Evolutionary conservation across 2,797 vertebrate species (phyloP).

Genomic region (Spinibarbus caldwelli): DNA sequence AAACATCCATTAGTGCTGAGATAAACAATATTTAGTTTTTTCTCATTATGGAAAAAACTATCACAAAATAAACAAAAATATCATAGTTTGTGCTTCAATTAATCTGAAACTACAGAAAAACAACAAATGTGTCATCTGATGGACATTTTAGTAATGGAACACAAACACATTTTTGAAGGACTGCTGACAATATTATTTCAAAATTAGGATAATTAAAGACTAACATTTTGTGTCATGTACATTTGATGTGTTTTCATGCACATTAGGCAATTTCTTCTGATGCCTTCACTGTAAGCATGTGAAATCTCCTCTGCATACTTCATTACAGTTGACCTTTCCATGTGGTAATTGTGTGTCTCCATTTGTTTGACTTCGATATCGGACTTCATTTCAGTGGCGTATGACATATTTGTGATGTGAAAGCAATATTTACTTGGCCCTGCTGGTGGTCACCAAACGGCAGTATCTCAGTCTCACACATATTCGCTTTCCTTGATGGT

Average conservation of each 20-base stretch:
- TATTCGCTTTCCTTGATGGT: neutral
- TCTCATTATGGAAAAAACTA: slow-evolving; percentile 14
- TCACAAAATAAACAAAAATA: neutral
- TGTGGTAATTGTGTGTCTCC: slow-evolving; percentile 8
- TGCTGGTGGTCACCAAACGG: slow-evolving; percentile 18
- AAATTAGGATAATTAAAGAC: neutral
- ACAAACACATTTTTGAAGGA: neutral
- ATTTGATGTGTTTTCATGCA: neutral
- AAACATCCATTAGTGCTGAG: slow-evolving; percentile 57
- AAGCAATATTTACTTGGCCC: slow-evolving; percentile 16
- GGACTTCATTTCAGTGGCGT: slow-evolving; percentile 12
- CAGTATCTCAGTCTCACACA: slow-evolving; percentile 9
- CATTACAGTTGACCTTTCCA: slow-evolving; percentile 39
- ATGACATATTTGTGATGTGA: slow-evolving; percentile 25
- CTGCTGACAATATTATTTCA: too few relatives aligned
- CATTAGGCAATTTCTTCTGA: neutral
- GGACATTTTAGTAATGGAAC: slow-evolving; percentile 1
- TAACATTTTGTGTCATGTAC: slow-evolving; percentile 1
- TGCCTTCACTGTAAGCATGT: slow-evolving; percentile 1
- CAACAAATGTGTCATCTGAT: neutral
- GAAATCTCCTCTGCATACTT: slow-evolving; percentile 23
- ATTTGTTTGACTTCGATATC: slow-evolving; percentile 20
- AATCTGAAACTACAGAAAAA: slow-evolving; percentile 2
- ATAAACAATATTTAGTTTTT: slow-evolving; percentile 63
- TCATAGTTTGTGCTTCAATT: neutral